Evolutionary conservation across 2,888 invertebrate genomes (phyloP), one percentile per base, ranked within the genome.

Genomic region (Glyphotaelius pellucidus): DNA sequence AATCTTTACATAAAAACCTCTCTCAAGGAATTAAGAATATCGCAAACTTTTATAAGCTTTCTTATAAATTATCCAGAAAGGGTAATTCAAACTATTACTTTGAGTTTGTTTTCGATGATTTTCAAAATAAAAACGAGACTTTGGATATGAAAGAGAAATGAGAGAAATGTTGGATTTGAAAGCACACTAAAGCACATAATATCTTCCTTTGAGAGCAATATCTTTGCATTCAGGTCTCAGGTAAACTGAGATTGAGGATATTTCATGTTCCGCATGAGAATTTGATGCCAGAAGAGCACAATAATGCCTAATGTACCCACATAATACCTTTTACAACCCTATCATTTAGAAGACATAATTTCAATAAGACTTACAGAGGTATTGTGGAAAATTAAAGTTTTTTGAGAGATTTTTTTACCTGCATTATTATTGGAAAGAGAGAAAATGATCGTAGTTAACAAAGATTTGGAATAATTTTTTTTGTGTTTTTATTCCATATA

Each of bases 41-140:
- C 31, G 80, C 35, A 67, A 83, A 85, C 31, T 81, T 90, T 84
- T 81, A 47, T 90, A 67, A 30, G 84, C 84, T 90, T 90, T 42
- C 42, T 12, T 42, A 85, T 31, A 67, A 90, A 90, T 90, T 31
- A 83, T 84, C 38, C 30, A 79, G 35, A 38, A 80, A n/a, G 42
- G 38, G 31, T 86, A 86, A 86, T 30, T 30, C 47, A n/a, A n/a
- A 47, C 14, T 3, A 32, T 47, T n/a, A n/a, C 67, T 67, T 67
- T 67, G 67, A 5, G 67, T 25, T 2, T 67, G 5, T 25, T 67
- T 19, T 25, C 67, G 67, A 67, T 25, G 67, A 25, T 67, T 25
- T 67, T 7, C 25, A n/a, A 67, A 67, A 67, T 67, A n/a, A 67
- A n/a, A 67, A 19, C 67, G 25, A 19, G 52, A 19, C 19, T 47